Percentiles rank a stretch among this genome's conserved stretches.
Evolutionary conservation across 2,888 invertebrate species (phyloP).

Genomic region (Leptopilina drosophilae): DNA sequence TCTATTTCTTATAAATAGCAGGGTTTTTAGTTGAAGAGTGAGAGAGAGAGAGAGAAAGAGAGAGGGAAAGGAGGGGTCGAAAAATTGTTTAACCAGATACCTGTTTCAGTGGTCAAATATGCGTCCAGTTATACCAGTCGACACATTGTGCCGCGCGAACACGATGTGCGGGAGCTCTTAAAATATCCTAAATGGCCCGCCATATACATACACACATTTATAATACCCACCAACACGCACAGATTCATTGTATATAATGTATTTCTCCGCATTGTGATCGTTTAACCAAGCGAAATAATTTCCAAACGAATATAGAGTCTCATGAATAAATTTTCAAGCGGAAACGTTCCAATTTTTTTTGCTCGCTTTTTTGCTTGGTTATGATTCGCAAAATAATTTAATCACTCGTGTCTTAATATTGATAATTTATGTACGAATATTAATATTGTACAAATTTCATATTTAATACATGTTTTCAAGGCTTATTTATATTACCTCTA

Average conservation of each 20-base stretch:
- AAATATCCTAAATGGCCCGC: slow-evolving; percentile 27
- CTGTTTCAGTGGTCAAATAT: slow-evolving; percentile 35
- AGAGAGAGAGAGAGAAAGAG: too few relatives aligned
- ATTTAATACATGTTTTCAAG: too few relatives aligned
- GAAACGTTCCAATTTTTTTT: too few relatives aligned
- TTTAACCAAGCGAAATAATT: slow-evolving; percentile 63
- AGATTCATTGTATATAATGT: slow-evolving; percentile 55
- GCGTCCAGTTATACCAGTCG: not conserved
- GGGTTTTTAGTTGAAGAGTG: slow-evolving; percentile 29
- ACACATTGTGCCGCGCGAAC: slow-evolving; percentile 3
- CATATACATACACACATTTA: not conserved
- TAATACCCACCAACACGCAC: not conserved
- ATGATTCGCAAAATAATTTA: too few relatives aligned
- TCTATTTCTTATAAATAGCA: slow-evolving; percentile 66
- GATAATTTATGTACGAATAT: too few relatives aligned
- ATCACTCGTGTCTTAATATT: too few relatives aligned
- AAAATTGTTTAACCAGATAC: slow-evolving; percentile 43
- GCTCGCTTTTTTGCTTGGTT: too few relatives aligned
- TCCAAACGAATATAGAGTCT: slow-evolving; percentile 47
- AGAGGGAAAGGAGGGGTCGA: slow-evolving; percentile 50
- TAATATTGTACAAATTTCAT: too few relatives aligned
- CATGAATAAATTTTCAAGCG: slow-evolving; percentile 47
- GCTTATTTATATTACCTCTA: too few relatives aligned
- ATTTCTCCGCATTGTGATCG: slow-evolving; percentile 60
- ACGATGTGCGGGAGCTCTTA: slow-evolving; percentile 30